These are phyloP conservation scores for Oplegnathus fasciatus DNA, from an alignment of 2,113 vertebrate genomes.

Conservation along the genomic window DNA sequence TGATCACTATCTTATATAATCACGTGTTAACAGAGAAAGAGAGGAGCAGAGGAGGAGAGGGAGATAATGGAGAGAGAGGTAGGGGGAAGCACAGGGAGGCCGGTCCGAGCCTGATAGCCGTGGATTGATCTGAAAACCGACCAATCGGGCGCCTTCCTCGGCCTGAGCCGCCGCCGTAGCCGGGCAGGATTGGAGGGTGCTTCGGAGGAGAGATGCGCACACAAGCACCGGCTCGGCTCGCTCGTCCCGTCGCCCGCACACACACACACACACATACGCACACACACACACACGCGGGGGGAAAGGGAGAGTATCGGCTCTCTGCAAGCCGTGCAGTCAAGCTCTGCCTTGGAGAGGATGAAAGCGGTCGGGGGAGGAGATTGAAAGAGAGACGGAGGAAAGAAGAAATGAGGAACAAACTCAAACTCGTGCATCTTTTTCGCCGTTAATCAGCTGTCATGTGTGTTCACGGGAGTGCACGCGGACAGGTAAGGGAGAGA, in stretches of 20 bases:
- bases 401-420: conserved; percentile 50
- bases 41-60: conserved; percentile 46
- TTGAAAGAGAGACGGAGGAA: conserved; percentile 10
- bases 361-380: conserved; percentile 33
- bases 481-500: conserved; percentile 67
- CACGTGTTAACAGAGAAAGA: conserved; percentile 76
- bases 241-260: conserved; percentile 51
- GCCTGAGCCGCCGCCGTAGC: conserved; percentile 67
- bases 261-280: conserved; percentile 21
- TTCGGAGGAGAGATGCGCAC: conserved; percentile 59
- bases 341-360: conserved; percentile 70
- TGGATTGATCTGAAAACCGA: conserved; percentile 64
- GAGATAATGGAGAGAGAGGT: conserved; percentile 53
- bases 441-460: conserved; percentile 14
- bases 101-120: conserved; percentile 49
- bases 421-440: conserved; percentile 20
- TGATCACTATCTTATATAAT: conserved; percentile 79
- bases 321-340: conserved; percentile 60
- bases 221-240: conserved; percentile 48
- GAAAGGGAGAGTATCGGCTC: conserved; percentile 58
- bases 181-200: conserved; percentile 77
- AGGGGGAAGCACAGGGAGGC: conserved; percentile 26
- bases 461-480: conserved; percentile 23
- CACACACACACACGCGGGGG: conserved; percentile 23
- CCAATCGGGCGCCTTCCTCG: conserved; percentile 72